These are phyloP conservation scores for Thinocorus orbignyianus DNA, from an alignment of 2,113 vertebrate genomes.

Conservation along the genomic window DNA sequence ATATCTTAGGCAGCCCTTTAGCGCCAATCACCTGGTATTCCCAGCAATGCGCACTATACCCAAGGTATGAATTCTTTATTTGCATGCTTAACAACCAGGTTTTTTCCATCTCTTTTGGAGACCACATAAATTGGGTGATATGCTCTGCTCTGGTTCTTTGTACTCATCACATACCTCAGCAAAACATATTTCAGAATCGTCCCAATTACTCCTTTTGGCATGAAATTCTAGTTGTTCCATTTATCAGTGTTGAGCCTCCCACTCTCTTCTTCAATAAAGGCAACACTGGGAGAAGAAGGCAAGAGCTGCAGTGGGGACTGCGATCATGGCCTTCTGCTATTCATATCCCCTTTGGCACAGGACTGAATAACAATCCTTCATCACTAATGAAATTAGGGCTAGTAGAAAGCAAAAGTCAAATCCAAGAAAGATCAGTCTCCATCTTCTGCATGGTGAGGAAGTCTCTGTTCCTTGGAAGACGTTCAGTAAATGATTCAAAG, in stretches of 20 bases:
- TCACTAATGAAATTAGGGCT: background rate
- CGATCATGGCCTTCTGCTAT: background rate
- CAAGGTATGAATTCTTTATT: background rate
- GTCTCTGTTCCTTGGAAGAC: background rate
- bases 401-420: background rate
- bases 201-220: background rate
- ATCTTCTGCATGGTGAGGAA: background rate
- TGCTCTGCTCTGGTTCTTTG: background rate
- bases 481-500: background rate
- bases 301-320: background rate
- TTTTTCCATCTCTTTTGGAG: background rate
- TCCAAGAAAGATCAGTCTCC: background rate
- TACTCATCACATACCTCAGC: background rate
- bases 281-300: background rate
- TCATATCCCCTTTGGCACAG: background rate
- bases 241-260: background rate
- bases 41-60: background rate
- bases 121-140: background rate
- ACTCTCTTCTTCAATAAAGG: background rate
- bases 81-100: background rate
- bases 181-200: background rate
- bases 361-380: background rate
- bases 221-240: background rate
- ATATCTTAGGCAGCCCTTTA: background rate
- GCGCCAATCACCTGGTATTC: background rate